Percentiles rank a stretch among this genome's conserved stretches.
These are phyloP conservation scores for Masticophis lateralis DNA, from an alignment of 2,797 vertebrate genomes.

Conservation along the genomic window DNA sequence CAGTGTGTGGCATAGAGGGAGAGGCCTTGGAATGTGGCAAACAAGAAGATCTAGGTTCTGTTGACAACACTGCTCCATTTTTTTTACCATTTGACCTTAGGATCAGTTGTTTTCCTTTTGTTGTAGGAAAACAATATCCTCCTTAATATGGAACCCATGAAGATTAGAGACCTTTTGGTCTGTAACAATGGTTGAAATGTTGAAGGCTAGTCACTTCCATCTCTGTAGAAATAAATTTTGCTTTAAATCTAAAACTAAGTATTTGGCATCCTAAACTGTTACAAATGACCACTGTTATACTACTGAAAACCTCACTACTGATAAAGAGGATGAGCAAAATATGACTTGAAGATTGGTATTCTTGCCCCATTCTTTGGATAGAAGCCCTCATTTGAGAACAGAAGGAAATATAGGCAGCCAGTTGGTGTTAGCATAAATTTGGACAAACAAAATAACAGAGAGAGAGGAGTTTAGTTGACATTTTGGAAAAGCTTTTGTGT, in stretches of 20 bases:
- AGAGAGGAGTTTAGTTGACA: not conserved
- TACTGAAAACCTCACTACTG: not conserved
- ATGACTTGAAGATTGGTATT: not conserved
- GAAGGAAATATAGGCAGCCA: not conserved
- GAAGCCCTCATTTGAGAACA: too few species aligned
- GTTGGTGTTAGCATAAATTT: not conserved
- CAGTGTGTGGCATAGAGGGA: slow-evolving; percentile 1
- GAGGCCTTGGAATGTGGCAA: slow-evolving; percentile 17
- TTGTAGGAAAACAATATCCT: not conserved
- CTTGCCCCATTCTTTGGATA: not conserved
- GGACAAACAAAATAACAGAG: not conserved
- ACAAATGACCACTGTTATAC: not conserved
- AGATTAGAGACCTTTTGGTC: not conserved
- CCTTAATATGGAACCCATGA: not conserved
- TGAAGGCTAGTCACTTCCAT: not conserved
- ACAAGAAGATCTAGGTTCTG: slow-evolving; percentile 8
- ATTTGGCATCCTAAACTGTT: not conserved
- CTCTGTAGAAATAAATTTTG: not conserved
- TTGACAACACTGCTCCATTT: not conserved
- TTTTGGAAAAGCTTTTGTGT: not conserved
- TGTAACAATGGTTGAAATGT: not conserved
- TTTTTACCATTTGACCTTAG: slow-evolving; percentile 5
- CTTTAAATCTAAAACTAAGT: not conserved
- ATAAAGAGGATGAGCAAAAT: not conserved
- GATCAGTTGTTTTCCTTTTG: not conserved